Conservation (phyloP, 2,797 vertebrate genomes). For the Aphelocoma californica region DNA sequence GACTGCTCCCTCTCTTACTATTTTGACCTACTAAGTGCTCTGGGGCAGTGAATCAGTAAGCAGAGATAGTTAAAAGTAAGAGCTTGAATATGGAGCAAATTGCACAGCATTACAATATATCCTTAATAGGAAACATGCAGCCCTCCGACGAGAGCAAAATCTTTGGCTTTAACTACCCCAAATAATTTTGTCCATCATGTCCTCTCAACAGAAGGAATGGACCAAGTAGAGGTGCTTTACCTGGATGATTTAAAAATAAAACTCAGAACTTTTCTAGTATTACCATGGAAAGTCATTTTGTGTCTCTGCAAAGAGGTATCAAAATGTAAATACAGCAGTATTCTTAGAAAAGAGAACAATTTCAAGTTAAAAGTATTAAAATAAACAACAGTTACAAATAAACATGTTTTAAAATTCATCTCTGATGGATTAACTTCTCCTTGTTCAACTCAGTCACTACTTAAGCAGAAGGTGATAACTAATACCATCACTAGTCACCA, state of each 20-base stretch:
- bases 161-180: slow-evolving; percentile 54
- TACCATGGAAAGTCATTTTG: slow-evolving; percentile 5
- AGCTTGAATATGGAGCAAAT: not conserved
- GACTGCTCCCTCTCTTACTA: not conserved
- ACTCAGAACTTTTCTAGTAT: not conserved
- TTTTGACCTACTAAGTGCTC: not conserved
- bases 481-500: not conserved
- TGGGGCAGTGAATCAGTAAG: not conserved
- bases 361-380: slow-evolving; percentile 46
- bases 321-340: slow-evolving; percentile 39
- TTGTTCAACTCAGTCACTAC: not conserved
- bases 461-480: not conserved
- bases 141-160: not conserved
- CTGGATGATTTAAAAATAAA: slow-evolving; percentile 4
- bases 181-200: not conserved
- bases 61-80: not conserved
- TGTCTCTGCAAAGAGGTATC: slow-evolving; percentile 45
- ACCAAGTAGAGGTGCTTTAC: not conserved
- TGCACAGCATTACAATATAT: not conserved
- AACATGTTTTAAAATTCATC: not conserved
- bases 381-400: slow-evolving; percentile 45
- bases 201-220: not conserved
- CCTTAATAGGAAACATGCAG: not conserved
- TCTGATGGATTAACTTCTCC: slow-evolving; percentile 40
- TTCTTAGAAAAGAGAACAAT: slow-evolving; percentile 31